phyloP scores from a whole-genome alignment of 2,888 invertebrate species.

The Sinopyrophorus schimmeli region DNA sequence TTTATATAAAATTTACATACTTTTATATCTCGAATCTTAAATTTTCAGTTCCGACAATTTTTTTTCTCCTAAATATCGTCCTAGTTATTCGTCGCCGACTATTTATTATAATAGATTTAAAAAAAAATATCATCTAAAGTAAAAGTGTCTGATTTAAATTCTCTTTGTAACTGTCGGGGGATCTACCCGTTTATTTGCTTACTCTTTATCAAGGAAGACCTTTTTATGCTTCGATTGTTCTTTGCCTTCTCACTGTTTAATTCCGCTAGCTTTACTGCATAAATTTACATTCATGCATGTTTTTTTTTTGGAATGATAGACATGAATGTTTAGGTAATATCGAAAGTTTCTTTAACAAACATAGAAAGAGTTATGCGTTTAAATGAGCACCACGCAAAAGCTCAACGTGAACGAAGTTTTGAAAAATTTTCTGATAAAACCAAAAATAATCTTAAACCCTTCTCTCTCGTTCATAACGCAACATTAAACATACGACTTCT shows the following conservation, averaged over 20 bases:
- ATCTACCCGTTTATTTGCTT: conserved; percentile 22
- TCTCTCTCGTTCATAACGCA: conserved; percentile 11
- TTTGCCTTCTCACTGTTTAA: conserved; percentile 21
- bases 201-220: conserved; percentile 26
- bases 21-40: conserved; percentile 26
- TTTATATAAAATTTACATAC: conserved; percentile 44
- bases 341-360: too few species aligned
- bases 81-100: too few species aligned
- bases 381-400: too few species aligned
- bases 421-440: too few species aligned
- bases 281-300: conserved; percentile 20
- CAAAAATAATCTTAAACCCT: conserved; percentile 10
- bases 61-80: too few species aligned
- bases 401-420: too few species aligned
- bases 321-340: too few species aligned
- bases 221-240: conserved; percentile 29
- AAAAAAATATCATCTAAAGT: too few species aligned
- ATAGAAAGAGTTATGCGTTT: too few species aligned
- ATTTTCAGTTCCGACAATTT: conserved; percentile 19
- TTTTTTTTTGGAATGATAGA: too few species aligned
- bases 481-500: conserved; percentile 14
- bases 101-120: too few species aligned
- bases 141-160: conserved; percentile 27
- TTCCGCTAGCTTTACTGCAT: conserved; percentile 24
- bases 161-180: conserved; percentile 18